Conservation (phyloP, 2,797 vertebrate species). For the Sebastes trivittatus region DNA sequence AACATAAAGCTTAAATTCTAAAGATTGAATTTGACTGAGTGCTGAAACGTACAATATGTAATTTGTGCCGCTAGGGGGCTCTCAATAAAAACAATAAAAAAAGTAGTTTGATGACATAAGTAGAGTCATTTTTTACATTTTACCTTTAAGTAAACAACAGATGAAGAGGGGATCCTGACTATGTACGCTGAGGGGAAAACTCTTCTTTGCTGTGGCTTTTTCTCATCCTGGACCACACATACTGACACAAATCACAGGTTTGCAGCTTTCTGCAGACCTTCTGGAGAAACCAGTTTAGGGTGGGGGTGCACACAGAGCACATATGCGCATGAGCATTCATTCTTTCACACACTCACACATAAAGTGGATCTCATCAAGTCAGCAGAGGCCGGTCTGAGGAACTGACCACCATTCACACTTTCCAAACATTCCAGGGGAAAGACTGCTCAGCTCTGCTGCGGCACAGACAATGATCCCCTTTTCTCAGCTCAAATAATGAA, state of each 20-base stretch:
- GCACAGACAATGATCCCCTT: slow-evolving; percentile 68
- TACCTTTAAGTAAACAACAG: background rate
- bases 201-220: background rate
- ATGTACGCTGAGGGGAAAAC: slow-evolving; percentile 1
- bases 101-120: no score
- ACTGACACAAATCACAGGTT: slow-evolving; percentile 25
- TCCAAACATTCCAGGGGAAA: slow-evolving; percentile 69
- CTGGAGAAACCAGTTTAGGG: slow-evolving; percentile 2
- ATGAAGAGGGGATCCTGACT: slow-evolving; percentile 27
- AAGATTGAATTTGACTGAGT: background rate
- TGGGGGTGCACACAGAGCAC: background rate
- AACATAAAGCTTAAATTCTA: background rate
- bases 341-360: slow-evolving; percentile 3
- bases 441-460: slow-evolving; percentile 52
- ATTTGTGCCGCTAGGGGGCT: no score
- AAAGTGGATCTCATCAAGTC: slow-evolving; percentile 31
- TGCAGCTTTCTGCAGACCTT: slow-evolving; percentile 19
- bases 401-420: slow-evolving; percentile 71
- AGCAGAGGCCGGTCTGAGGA: slow-evolving; percentile 34
- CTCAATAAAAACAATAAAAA: no score
- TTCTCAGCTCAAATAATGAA: slow-evolving; percentile 52
- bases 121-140: no score
- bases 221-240: slow-evolving; percentile 47
- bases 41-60: no score
- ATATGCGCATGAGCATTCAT: background rate